Evolutionary conservation across 2,113 vertebrate species (phyloP).

Genomic region (Panthera uncia): DNA sequence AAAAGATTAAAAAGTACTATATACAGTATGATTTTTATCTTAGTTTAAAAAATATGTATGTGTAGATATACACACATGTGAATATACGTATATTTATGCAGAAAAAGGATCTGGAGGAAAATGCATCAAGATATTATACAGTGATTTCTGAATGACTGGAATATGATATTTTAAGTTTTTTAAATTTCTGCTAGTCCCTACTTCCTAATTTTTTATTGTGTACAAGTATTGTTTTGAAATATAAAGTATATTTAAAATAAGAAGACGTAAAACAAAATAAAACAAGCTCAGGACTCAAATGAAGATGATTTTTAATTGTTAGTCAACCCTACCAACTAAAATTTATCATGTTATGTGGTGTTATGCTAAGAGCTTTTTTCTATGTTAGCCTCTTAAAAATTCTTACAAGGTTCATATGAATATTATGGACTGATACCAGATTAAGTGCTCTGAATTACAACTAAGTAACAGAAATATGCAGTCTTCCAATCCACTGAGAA

Average conservation of each 20-base stretch:
- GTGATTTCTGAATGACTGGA: background rate
- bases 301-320: background rate
- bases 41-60: background rate
- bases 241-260: conserved; percentile 3
- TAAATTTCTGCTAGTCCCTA: background rate
- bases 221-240: background rate
- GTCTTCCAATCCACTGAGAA: background rate
- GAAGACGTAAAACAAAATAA: background rate
- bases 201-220: background rate
- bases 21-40: background rate
- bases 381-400: background rate
- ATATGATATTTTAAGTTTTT: background rate
- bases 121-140: background rate
- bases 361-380: background rate
- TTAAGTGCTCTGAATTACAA: background rate
- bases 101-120: conserved; percentile 8
- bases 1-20: background rate
- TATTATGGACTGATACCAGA: background rate
- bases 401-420: background rate
- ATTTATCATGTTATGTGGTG: background rate
- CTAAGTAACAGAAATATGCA: background rate
- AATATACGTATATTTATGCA: background rate
- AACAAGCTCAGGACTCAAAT: background rate
- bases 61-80: background rate
- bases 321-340: conserved; percentile 4